Percentiles rank a stretch among this genome's conserved stretches.
phyloP scores from a whole-genome alignment of 2,888 invertebrate species.

The Caenorhabditis sp. region DNA sequence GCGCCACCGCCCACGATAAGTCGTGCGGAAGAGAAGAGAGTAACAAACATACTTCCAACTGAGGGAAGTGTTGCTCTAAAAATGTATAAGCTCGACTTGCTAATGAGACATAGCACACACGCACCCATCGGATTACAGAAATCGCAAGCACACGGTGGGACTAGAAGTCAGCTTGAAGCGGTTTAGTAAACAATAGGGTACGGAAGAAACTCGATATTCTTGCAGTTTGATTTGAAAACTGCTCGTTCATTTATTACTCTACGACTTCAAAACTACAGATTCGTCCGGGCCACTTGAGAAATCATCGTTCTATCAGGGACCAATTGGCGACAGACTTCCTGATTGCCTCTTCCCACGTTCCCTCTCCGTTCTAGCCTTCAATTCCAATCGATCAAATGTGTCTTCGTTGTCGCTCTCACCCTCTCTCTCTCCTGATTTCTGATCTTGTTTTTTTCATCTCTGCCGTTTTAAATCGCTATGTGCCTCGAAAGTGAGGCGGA shows the following conservation, averaged over 20 bases:
- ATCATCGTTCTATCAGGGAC: too few relatives aligned
- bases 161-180: not conserved
- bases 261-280: too few relatives aligned
- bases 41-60: not conserved
- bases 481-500: too few relatives aligned
- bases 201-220: not conserved
- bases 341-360: too few relatives aligned
- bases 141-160: not conserved
- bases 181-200: not conserved
- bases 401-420: too few relatives aligned
- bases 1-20: not conserved
- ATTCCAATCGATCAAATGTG: too few relatives aligned
- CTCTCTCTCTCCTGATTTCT: too few relatives aligned
- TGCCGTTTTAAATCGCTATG: too few relatives aligned
- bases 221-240: not conserved
- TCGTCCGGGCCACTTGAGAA: too few relatives aligned
- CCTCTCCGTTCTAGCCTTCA: too few relatives aligned
- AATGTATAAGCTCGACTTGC: conserved; percentile 6
- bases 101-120: conserved; percentile 1
- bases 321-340: too few relatives aligned
- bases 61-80: not conserved
- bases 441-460: too few relatives aligned
- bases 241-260: not conserved
- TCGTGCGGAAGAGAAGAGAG: not conserved
- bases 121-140: not conserved